Evolutionary conservation across 2,888 invertebrate species (phyloP).

Genomic region (Mylabris sibirica): DNA sequence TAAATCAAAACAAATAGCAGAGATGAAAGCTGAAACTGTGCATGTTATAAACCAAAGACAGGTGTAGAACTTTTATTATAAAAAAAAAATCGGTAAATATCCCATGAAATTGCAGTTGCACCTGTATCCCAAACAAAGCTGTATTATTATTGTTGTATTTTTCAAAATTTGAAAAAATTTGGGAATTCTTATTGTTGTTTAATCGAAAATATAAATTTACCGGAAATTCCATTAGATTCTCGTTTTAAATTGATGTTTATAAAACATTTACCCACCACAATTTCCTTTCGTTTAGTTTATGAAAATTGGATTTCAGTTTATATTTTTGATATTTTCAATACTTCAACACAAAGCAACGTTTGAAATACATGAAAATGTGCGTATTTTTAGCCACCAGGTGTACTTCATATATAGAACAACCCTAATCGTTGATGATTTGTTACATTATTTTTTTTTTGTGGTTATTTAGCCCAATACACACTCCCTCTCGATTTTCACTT

Average conservation of each 20-base stretch:
- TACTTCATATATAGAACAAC: neutral
- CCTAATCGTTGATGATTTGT: neutral
- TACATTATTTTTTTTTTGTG: neutral
- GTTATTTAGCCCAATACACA: no score
- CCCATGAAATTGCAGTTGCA: neutral
- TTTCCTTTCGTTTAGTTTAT: neutral
- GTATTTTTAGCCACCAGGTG: neutral
- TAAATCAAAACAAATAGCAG: constrained; percentile 11
- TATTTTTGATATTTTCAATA: constrained; percentile 1
- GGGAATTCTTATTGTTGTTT: neutral
- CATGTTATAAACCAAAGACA: neutral
- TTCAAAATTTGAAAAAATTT: neutral
- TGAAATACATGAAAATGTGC: no score
- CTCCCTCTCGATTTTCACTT: neutral
- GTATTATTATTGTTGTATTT: neutral
- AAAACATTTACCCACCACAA: neutral
- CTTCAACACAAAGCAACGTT: neutral
- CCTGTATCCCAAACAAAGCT: neutral
- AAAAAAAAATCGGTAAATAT: neutral
- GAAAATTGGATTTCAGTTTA: neutral
- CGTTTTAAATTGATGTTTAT: neutral
- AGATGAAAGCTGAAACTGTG: neutral
- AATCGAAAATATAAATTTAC: neutral
- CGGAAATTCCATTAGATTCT: constrained; percentile 4
- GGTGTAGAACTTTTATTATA: neutral